Evolutionary conservation across 1,140 invertebrate species (phyloP), one percentile per base, ranked within the genome.

Genomic region (Drosophila sulfurigaster): DNA sequence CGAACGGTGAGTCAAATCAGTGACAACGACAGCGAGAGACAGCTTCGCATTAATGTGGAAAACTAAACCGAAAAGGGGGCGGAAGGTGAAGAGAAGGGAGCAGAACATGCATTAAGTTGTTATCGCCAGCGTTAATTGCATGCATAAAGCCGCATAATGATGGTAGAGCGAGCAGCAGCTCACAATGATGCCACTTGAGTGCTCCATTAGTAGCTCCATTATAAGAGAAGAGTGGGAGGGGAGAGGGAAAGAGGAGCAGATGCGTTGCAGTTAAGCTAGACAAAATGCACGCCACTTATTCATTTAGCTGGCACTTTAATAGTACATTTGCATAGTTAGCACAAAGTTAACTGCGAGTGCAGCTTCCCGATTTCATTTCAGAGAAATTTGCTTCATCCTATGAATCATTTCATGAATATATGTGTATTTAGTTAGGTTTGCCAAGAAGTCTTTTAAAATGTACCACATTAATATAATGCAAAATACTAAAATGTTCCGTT

Each of bases 1-100:
- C 92, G 96, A 97, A 93, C 95, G 96, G 95, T 96, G 73, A 87
- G 87, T 81, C 32, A 15, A 68, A n/a, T 5, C 32, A 7, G 35
- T 8, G 10, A 38, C 6, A 2, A 8, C 41, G n/a, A 13, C 2
- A 3, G 41, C 41, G 7, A 43, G 38, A 11, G 41, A 43, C 11
- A 48, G 46, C 13, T 20, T 11, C 46, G 10, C 49, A 30, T 30
- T 38, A 38, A 38, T 38, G 6, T 10, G 6, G 0, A 38, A 38
- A 38, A 38, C 35, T 8, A 38, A 38, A 8, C 35, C 5, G 30
- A 52, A 13, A 4, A 1, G 11, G 4, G 48, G 1, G 20, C 3
- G 16, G 20, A 20, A 11, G 20, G n/a, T 2, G 28, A 8, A n/a
- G 3, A 8, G 38, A 20, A 11, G 51, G n/a, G 35, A 8, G 35